These are phyloP conservation scores for Acleris holmiana DNA, from an alignment of 2,888 invertebrate species.

Conservation along the genomic window DNA sequence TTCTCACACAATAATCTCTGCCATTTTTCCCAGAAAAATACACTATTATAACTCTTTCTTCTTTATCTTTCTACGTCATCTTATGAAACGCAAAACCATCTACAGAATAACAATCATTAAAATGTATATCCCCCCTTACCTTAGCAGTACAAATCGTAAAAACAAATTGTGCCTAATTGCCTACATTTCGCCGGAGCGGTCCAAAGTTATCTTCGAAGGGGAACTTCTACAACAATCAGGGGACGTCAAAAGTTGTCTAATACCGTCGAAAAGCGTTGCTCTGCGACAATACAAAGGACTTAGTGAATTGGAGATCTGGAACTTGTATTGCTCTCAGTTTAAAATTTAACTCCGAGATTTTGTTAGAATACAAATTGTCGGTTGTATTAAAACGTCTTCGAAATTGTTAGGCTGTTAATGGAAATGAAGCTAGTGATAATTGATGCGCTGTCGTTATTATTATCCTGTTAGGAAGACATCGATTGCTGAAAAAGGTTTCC, in stretches of 20 bases:
- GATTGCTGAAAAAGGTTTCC: not conserved
- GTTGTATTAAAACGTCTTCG: constrained; percentile 10
- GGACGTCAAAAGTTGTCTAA: constrained; percentile 69
- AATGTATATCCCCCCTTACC: constrained; percentile 15
- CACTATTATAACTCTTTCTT: not conserved
- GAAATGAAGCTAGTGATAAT: not conserved
- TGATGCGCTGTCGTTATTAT: not conserved
- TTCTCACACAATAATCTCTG: no score
- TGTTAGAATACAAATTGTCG: constrained; percentile 10
- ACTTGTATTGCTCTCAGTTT: constrained; percentile 62
- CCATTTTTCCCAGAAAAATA: no score
- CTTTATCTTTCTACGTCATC: not conserved
- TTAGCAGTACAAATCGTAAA: constrained; percentile 35
- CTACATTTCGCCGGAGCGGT: constrained; percentile 41
- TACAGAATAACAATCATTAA: constrained; percentile 13
- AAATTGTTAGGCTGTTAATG: constrained; percentile 1
- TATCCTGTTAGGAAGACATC: no score
- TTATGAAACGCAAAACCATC: not conserved
- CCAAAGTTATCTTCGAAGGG: constrained; percentile 44
- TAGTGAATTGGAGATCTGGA: constrained; percentile 45
- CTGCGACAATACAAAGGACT: constrained; percentile 58
- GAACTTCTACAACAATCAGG: constrained; percentile 53
- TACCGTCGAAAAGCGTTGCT: constrained; percentile 57
- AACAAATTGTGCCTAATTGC: constrained; percentile 42
- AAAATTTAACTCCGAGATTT: constrained; percentile 50